These are phyloP conservation scores for Pammene fasciana DNA, from an alignment of 2,888 invertebrate genomes.

Conservation along the genomic window DNA sequence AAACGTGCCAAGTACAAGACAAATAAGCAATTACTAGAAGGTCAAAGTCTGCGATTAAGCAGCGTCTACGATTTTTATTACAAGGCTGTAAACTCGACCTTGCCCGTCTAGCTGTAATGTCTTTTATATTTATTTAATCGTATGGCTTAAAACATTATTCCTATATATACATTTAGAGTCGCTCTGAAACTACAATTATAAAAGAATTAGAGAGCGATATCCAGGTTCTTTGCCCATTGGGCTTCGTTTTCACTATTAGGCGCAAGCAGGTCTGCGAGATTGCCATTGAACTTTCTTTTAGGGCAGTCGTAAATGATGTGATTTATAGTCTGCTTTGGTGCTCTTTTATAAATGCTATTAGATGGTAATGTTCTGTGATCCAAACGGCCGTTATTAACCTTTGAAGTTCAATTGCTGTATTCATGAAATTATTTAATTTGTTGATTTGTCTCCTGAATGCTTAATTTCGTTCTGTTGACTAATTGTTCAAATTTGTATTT, in stretches of 20 bases:
- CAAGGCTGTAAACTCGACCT: constrained; percentile 13
- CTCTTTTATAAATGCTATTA: neutral
- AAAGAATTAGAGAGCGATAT: too few species aligned
- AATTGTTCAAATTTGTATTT: neutral
- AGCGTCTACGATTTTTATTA: constrained; percentile 15
- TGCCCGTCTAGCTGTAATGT: constrained; percentile 10
- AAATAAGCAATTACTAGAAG: neutral
- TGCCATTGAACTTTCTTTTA: too few species aligned
- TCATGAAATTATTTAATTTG: constrained; percentile 11
- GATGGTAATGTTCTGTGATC: constrained; percentile 10
- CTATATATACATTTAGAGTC: too few species aligned
- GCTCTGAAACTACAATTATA: too few species aligned
- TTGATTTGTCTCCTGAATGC: constrained; percentile 5
- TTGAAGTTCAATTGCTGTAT: constrained; percentile 11
- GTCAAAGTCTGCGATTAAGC: neutral
- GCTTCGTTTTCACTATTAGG: too few species aligned
- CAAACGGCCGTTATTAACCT: constrained; percentile 23
- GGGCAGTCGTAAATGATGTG: too few species aligned
- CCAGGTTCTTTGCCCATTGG: too few species aligned
- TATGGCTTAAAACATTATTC: too few species aligned
- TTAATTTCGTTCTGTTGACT: neutral
- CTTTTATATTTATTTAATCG: too few species aligned
- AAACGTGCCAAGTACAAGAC: neutral
- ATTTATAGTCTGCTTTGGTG: too few species aligned
- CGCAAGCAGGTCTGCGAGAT: too few species aligned